Evolutionary conservation across 2,888 invertebrate genomes (phyloP).

Genomic region (Villa cingulata): DNA sequence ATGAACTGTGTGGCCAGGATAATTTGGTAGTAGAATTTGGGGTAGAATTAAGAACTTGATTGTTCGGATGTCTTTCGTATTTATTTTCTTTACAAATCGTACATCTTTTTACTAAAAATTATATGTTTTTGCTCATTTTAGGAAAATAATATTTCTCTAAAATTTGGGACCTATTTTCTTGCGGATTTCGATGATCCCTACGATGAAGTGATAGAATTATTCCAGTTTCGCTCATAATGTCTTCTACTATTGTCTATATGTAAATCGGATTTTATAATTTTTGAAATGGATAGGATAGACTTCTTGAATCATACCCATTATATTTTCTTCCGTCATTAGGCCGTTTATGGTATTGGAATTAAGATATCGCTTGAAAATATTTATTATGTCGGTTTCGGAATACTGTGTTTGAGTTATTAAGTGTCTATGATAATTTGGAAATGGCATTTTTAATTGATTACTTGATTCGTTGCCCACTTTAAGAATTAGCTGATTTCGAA

Average conservation of each 20-base stretch:
- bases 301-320: conserved; percentile 5
- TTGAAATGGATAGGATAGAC: conserved; percentile 4
- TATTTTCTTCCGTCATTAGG: not conserved
- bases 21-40: no score
- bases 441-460: conserved; percentile 4
- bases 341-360: conserved; percentile 2
- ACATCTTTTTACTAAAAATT: no score
- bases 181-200: conserved; percentile 7
- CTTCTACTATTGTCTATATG: no score
- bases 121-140: no score
- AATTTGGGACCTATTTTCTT: conserved; percentile 13
- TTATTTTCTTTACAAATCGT: conserved; percentile 7
- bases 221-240: not conserved
- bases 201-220: not conserved
- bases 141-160: conserved; percentile 10
- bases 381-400: not conserved
- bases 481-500: conserved; percentile 12
- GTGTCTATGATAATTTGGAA: conserved; percentile 6
- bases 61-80: no score
- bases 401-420: conserved; percentile 3
- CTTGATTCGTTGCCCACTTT: conserved; percentile 4
- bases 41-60: no score
- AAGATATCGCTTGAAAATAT: conserved; percentile 5
- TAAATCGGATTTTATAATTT: conserved; percentile 1
- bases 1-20: no score